Evolutionary conservation across 2,888 invertebrate species (phyloP), one percentile per base, ranked within the genome.

Genomic region (Drosophila borealis): DNA sequence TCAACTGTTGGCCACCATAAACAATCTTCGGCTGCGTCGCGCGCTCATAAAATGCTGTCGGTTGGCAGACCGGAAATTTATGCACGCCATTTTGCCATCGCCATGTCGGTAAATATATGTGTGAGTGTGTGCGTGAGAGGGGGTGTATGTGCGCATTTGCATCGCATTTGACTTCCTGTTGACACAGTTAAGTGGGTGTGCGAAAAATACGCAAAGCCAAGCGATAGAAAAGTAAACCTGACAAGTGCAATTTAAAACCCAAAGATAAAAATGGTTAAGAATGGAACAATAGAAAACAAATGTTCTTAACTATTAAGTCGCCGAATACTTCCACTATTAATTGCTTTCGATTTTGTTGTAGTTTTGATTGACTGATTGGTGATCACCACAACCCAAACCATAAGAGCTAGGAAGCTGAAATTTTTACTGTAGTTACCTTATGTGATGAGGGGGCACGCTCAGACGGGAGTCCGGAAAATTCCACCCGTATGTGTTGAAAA

Each of bases 1-100:
- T 84, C 89, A 84, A 88, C 87, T 78, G 80, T 80, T 88, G 83
- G 80, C 88, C 70, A 59, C 65, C 86, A 88, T 85, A 83, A 83
- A 85, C 86, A 81, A 88, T 88, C 87, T 84, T 84, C 81, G 80
- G 71, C 87, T 75, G 70, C 64, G 74, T 54, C 69, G 66, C 68
- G 44, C 51, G 65, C 86, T 79, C 83, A 85, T 88, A 88, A 83
- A 85, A 82, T 66, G 74, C 56, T 67, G 63, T 66, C 70, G 70
- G 60, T 74, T 74, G 77, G 80, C 63, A 69, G 39, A 66, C 64
- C 87, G 81, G 86, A 83, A 83, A 88, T 84, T 84, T 84, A 84
- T 84, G 89, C 74, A 63, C 75, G 81, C 89, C 89, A 88, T 86
- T 88, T 83, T 87, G 65, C 77, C 65, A 63, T 51, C 37, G 44